These are phyloP conservation scores for Tetragonula carbonaria DNA, from an alignment of 2,888 invertebrate genomes.

Conservation along the genomic window DNA sequence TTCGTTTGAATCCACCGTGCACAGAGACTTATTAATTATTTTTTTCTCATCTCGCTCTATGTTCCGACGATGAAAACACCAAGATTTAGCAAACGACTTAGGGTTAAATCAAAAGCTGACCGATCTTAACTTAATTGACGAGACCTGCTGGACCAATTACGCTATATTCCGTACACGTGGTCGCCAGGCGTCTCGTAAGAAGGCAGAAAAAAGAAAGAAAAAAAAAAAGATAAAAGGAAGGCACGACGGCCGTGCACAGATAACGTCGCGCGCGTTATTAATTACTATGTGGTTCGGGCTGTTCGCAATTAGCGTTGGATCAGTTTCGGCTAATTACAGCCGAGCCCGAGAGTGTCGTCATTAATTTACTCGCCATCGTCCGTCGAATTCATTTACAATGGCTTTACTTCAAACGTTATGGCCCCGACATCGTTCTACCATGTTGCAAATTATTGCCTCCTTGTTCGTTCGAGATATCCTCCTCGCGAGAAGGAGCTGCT, in stretches of 20 bases:
- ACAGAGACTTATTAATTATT: neutral
- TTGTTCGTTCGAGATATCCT: neutral
- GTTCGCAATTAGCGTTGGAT: slow-evolving; percentile 80
- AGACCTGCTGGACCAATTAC: slow-evolving; percentile 32
- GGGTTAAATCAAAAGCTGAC: slow-evolving; percentile 16
- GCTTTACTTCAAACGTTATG: slow-evolving; percentile 10
- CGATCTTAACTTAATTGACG: slow-evolving; percentile 15
- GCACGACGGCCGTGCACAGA: slow-evolving; percentile 59
- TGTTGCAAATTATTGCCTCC: neutral
- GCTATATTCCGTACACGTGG: slow-evolving; percentile 2
- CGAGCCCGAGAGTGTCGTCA: slow-evolving; percentile 64
- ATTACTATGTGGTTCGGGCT: slow-evolving; percentile 77
- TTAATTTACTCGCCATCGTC: slow-evolving; percentile 66
- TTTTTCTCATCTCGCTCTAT: neutral
- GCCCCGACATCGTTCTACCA: neutral
- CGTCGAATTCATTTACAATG: slow-evolving; percentile 44
- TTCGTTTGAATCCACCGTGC: too few relatives aligned
- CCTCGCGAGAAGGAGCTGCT: too few relatives aligned
- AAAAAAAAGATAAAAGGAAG: slow-evolving; percentile 26
- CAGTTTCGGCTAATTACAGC: slow-evolving; percentile 79
- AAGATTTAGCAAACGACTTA: slow-evolving; percentile 17
- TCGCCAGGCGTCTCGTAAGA: slow-evolving; percentile 13
- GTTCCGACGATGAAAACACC: too few relatives aligned
- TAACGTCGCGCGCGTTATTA: slow-evolving; percentile 79
- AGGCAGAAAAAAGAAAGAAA: neutral